Base-by-base conservation (phyloP, 2,113 vertebrate species). In the Castor canadensis region DNA sequence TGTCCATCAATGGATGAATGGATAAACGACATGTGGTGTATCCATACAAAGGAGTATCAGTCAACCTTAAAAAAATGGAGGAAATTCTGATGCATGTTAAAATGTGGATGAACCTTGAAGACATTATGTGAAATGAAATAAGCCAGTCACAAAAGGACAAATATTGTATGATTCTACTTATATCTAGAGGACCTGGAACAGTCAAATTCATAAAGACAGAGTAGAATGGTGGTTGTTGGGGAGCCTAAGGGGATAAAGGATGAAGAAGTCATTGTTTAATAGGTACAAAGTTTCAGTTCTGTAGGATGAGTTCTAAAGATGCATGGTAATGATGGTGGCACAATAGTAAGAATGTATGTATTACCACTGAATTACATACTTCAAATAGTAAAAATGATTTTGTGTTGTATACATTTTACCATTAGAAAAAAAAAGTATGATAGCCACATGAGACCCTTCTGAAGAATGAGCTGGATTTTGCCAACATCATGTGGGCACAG, bases 251-350 rank as follows among this genome's bases (percentile, higher is more conserved):
- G 1, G 13, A 47, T 11, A 0, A 40, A 3, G 47, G n/a, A 28
- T 30, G 20, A 19, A n/a, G 28, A 16, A 75, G 12, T 87, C 67
- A 84, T n/a, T 79, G 49, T 71, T 90, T 73, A 71, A 56, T 43
- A n/a, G n/a, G 35, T 66, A 20, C 40, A 87, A 38, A 83, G 66
- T 73, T 87, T 88, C 62, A 58, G 47, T 76, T 94, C 87, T 83
- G 30, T 24, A 77, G 56, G 30, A 56, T 60, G 19, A 82, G 6
- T 77, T 92, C 80, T 56, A n/a, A 58, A 76, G 52, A 38, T 47
- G 5, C 1, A 45, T 26, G 28, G 17, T 77, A 9, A 24, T 69
- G 45, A 38, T 91, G 62, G 62, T 75, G 38, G 6, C 26, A 64
- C 71, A 45, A 22, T 54, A 91, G 0, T 38, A 30, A 75, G 69